phyloP scores from a whole-genome alignment of 2,888 invertebrate genomes.

The Lasioglossum pauxillum region DNA sequence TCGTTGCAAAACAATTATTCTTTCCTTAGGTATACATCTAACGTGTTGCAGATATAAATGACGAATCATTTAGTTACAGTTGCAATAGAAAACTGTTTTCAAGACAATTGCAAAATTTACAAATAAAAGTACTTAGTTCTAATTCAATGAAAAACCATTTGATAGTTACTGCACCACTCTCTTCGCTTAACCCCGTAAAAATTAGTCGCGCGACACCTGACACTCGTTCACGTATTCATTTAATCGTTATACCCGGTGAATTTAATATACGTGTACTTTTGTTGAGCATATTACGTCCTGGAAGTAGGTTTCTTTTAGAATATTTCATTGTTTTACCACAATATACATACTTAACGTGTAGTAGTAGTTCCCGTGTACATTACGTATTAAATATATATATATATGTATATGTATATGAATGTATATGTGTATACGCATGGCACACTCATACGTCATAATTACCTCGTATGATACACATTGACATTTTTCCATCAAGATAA shows the following conservation, averaged over 20 bases:
- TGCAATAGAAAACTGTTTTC: not conserved
- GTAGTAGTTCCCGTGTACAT: conserved; percentile 65
- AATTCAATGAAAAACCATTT: not conserved
- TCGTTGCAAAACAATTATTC: not conserved
- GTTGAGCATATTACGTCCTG: conserved; percentile 80
- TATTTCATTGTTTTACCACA: conserved; percentile 77
- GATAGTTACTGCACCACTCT: not conserved
- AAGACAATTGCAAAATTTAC: not conserved
- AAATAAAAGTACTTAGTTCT: not conserved
- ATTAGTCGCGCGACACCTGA: conserved; percentile 57
- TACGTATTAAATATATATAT: conserved; percentile 72
- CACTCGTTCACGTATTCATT: conserved; percentile 55
- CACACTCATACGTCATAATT: conserved; percentile 73
- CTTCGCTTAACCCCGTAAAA: conserved; percentile 1
- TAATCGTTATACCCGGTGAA: conserved; percentile 53
- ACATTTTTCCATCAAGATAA: conserved; percentile 76
- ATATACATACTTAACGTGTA: conserved; percentile 71
- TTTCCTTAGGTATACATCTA: not conserved
- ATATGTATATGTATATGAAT: conserved; percentile 67
- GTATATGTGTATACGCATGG: conserved; percentile 59
- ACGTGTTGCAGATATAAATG: not conserved
- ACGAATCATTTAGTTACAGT: too few species aligned
- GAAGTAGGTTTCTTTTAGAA: conserved; percentile 78
- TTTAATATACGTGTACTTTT: conserved; percentile 57
- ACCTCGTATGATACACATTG: conserved; percentile 79